Percentiles rank a stretch among this genome's conserved stretches.
Evolutionary conservation across 2,113 vertebrate species (phyloP).

Genomic region (Pteronura brasiliensis): DNA sequence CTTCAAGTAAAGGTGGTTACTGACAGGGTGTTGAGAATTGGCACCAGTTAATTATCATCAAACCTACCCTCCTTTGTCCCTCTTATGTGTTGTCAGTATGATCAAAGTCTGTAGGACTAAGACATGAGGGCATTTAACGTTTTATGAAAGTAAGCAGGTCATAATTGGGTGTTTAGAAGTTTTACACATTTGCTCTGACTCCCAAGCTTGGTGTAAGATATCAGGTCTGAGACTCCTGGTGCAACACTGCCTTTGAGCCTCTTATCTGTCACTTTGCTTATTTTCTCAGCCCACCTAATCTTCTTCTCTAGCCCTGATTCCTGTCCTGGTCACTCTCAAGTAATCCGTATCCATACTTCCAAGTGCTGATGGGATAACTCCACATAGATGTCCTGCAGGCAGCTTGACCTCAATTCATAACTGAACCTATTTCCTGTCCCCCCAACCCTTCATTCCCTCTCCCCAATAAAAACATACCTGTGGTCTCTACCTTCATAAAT

Average conservation of each 20-base stretch:
- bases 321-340: neutral
- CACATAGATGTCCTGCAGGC: neutral
- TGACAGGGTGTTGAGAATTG: slow-evolving; percentile 31
- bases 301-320: slow-evolving; percentile 4
- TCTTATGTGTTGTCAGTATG: neutral
- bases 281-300: neutral
- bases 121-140: neutral
- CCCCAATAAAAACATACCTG: neutral
- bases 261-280: neutral
- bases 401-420: neutral
- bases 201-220: neutral
- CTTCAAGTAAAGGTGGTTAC: slow-evolving; percentile 7
- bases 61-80: neutral
- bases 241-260: neutral
- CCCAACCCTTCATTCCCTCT: neutral
- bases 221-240: neutral
- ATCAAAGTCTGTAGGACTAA: neutral
- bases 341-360: neutral
- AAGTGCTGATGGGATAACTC: neutral
- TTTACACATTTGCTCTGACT: slow-evolving; percentile 1
- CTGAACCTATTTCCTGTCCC: neutral
- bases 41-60: slow-evolving; percentile 12
- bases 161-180: neutral
- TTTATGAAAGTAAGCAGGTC: slow-evolving; percentile 13
- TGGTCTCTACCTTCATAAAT: neutral